These are phyloP conservation scores for Ciconia nigra DNA, from an alignment of 2,797 vertebrate genomes.

Conservation along the genomic window DNA sequence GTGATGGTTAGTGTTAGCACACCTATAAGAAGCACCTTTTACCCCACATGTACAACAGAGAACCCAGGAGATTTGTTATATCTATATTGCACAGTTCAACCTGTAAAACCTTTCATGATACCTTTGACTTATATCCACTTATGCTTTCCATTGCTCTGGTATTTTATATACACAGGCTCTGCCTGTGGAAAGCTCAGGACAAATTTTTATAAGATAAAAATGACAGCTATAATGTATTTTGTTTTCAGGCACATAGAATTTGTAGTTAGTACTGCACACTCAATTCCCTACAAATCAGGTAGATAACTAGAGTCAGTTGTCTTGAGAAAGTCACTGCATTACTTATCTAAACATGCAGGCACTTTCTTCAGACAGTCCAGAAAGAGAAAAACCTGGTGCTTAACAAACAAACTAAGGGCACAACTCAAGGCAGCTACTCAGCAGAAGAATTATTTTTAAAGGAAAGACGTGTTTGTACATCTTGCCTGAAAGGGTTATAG, in stretches of 20 bases:
- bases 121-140: not conserved
- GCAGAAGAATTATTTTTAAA: not conserved
- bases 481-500: not conserved
- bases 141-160: not conserved
- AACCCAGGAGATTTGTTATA: not conserved
- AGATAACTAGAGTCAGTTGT: not conserved
- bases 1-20: not conserved
- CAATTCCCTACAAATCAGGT: not conserved
- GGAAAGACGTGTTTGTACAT: not conserved
- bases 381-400: not conserved
- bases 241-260: accelerated
- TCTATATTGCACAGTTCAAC: not conserved
- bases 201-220: not conserved
- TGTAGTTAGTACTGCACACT: not conserved
- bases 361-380: not conserved
- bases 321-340: not conserved
- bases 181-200: not conserved
- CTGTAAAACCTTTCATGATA: not conserved
- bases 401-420: not conserved
- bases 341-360: not conserved
- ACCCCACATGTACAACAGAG: accelerated
- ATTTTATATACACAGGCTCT: not conserved
- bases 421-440: not conserved
- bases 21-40: not conserved
- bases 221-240: not conserved